Evolutionary conservation across 2,113 vertebrate genomes (phyloP).

Genomic region (Oncorhynchus kisutch): DNA sequence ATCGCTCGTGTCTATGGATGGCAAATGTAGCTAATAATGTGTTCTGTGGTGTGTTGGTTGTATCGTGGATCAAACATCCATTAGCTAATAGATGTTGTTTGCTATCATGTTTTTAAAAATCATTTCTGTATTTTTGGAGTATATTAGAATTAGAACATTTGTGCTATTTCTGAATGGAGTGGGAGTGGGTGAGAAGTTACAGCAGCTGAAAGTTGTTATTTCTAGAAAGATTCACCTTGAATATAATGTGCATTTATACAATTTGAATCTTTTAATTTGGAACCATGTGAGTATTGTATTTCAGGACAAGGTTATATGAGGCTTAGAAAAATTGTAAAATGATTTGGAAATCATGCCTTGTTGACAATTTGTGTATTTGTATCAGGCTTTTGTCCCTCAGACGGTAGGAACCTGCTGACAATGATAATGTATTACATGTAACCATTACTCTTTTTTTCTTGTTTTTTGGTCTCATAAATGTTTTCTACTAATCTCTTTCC

Average conservation of each 20-base stretch:
- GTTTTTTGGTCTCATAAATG: slow-evolving; percentile 14
- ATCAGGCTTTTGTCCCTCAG: slow-evolving; percentile 8
- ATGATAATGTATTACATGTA: neutral
- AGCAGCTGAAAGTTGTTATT: slow-evolving; percentile 15
- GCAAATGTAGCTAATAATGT: neutral
- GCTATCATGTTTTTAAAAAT: slow-evolving; percentile 16
- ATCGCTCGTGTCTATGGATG: slow-evolving; percentile 23
- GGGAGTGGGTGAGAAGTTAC: neutral
- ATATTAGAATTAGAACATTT: slow-evolving; percentile 35
- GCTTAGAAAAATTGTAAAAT: slow-evolving; percentile 4
- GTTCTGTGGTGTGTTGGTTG: slow-evolving; percentile 30
- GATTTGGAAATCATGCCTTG: slow-evolving; percentile 31
- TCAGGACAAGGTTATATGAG: slow-evolving; percentile 2
- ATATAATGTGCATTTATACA: slow-evolving; percentile 56
- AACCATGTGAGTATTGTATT: slow-evolving; percentile 1
- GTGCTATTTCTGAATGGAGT: slow-evolving; percentile 13
- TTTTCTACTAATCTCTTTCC: slow-evolving; percentile 46
- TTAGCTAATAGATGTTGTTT: slow-evolving; percentile 42
- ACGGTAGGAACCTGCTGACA: neutral
- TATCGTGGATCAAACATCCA: slow-evolving; percentile 38
- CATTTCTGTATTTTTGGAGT: slow-evolving; percentile 27
- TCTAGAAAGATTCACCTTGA: slow-evolving; percentile 30
- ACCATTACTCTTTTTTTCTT: neutral
- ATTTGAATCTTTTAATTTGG: slow-evolving; percentile 28
- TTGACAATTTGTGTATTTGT: slow-evolving; percentile 29